Base-by-base conservation (phyloP, 2,797 vertebrate species). In the Myotis findleyi region DNA sequence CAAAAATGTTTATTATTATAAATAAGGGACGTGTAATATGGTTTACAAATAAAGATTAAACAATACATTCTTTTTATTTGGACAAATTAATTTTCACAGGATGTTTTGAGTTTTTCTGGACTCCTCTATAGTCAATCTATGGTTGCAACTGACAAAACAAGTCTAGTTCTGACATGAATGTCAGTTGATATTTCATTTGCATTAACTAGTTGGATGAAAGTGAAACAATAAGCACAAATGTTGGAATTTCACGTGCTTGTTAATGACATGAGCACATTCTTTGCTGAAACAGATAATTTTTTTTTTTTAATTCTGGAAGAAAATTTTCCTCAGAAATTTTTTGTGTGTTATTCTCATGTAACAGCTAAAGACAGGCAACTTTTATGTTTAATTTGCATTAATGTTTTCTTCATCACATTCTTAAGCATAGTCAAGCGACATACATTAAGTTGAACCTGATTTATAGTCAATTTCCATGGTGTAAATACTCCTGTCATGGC, bases 241-340 rank as follows among this genome's bases (percentile, higher is more conserved):
- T 30, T 55, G 44, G 49, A 62, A 59, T 71, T 33, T 79, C 38
- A 20, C 18, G 62, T 86, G 3, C 53, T 86, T 36, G 3, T 33
- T 73, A 51, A 87, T 53, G 57, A 57, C n/a, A 13, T 0, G 12
- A 85, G 8, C 59, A 84, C 36, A 49, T 33, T 68, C 75, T 95
- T 94, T 83, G 66, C 81, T 75, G 36, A 82, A 91, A 76, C 41
- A 59, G 53, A 21, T 41, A 76, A 72, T 3, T 36, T 3, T 89
- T 95, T 47, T 62, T 62, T 62, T 96, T 91, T 10, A 89, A 83
- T 51, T 55, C 2, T 10, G 14, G 91, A 69, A 79, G 82, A 90
- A 95, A 95, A 66, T 23, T 36, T 77, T 75, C 38, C 27, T 95
- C 25, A 71, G 79, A 27, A 21, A 21, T 51, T 66, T 81, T 92